These are phyloP conservation scores for Lithosia quadra DNA, from an alignment of 2,888 invertebrate species.

Conservation along the genomic window DNA sequence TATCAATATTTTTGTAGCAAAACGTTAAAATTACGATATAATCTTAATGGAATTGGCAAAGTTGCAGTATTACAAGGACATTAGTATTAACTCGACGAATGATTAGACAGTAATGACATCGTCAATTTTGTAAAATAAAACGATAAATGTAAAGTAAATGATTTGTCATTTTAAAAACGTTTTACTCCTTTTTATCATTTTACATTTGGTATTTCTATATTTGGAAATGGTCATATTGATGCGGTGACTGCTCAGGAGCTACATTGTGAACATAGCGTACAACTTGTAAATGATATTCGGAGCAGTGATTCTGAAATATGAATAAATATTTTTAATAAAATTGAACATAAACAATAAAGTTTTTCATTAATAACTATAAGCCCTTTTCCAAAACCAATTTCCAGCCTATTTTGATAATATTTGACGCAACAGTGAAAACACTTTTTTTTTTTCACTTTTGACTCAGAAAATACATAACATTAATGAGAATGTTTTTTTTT, in stretches of 20 bases:
- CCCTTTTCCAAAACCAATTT: neutral
- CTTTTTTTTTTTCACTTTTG: too few relatives aligned
- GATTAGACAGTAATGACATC: constrained; percentile 58
- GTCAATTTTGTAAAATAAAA: constrained; percentile 69
- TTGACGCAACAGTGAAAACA: too few relatives aligned
- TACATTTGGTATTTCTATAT: constrained; percentile 77
- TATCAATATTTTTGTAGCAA: constrained; percentile 84
- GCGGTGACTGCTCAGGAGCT: constrained; percentile 61
- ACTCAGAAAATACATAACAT: too few relatives aligned
- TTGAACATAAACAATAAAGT: constrained; percentile 67
- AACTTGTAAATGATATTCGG: constrained; percentile 61
- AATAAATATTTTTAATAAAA: constrained; percentile 83
- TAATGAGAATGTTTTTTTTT: too few relatives aligned
- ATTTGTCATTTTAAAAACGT: constrained; percentile 61
- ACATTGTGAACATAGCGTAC: constrained; percentile 54
- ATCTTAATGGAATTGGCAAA: constrained; percentile 76
- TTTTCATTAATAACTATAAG: constrained; percentile 48
- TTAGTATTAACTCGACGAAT: constrained; percentile 68
- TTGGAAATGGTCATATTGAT: constrained; percentile 67
- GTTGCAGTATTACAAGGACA: constrained; percentile 80
- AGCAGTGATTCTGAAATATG: constrained; percentile 78
- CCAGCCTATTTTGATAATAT: too few relatives aligned
- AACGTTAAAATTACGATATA: constrained; percentile 69
- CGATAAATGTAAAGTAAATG: constrained; percentile 54
- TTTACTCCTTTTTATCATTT: constrained; percentile 76